Evolutionary conservation across 2,888 invertebrate species (phyloP).

Genomic region (Nemoura dubitans): DNA sequence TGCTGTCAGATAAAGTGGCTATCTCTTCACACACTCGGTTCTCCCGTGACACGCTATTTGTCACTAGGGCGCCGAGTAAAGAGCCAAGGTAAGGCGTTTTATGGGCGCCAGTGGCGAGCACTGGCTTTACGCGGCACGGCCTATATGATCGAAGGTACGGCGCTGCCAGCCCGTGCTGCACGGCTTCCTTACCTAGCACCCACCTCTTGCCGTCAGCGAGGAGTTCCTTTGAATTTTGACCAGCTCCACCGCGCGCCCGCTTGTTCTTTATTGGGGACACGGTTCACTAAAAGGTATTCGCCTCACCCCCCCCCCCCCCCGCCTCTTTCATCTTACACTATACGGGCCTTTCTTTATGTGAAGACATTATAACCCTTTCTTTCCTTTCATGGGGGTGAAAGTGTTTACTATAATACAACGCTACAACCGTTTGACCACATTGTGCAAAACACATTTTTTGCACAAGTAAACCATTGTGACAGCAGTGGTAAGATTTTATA

Average conservation of each 20-base stretch:
- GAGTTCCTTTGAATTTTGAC: neutral
- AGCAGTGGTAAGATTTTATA: too few species aligned
- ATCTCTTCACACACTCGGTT: constrained; percentile 30
- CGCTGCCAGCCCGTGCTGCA: too few species aligned
- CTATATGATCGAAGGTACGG: too few species aligned
- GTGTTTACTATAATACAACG: neutral
- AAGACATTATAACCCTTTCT: neutral
- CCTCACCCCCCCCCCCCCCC: neutral
- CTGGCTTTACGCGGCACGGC: neutral
- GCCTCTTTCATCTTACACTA: neutral
- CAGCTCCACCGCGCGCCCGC: neutral
- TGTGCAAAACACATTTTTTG: neutral
- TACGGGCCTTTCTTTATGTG: neutral
- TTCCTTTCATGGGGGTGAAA: neutral
- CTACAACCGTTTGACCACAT: neutral
- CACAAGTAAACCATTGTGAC: neutral
- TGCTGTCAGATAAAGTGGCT: constrained; percentile 29
- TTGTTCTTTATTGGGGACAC: neutral
- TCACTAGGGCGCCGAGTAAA: neutral
- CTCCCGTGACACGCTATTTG: constrained; percentile 13
- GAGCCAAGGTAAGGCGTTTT: neutral
- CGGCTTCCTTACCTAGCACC: too few species aligned
- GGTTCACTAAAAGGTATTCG: neutral
- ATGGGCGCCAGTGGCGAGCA: neutral
- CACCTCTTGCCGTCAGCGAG: neutral